A percentile compares a stretch with the other conserved stretches of the same genome.
Evolutionary conservation across 2,113 vertebrate genomes (phyloP).

Genomic region (Phainopepla nitens): DNA sequence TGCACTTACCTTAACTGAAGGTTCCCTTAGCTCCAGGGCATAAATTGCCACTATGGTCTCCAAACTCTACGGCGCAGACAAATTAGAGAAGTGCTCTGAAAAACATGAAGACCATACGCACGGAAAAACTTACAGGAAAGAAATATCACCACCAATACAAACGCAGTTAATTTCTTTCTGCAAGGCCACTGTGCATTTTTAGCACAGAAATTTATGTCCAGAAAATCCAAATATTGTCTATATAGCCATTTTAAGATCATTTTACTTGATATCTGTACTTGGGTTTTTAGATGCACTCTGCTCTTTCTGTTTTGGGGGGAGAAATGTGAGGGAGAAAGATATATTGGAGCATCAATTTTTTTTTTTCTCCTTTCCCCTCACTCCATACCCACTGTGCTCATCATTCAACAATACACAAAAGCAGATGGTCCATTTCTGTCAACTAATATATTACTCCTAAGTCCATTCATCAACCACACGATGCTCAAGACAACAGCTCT

Average conservation of each 20-base stretch:
- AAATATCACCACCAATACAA: neutral
- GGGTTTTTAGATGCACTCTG: neutral
- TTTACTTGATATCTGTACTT: neutral
- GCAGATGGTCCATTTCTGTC: neutral
- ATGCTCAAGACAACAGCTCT: neutral
- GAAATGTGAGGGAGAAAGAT: neutral
- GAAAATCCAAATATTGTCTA: neutral
- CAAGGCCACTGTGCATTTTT: neutral
- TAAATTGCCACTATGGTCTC: neutral
- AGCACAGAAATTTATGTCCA: neutral
- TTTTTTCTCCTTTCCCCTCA: neutral
- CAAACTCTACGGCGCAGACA: neutral
- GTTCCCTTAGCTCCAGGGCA: neutral
- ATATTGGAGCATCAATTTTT: neutral
- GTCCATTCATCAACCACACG: neutral
- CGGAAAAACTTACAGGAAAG: neutral
- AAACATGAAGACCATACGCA: accelerated
- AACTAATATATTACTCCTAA: neutral
- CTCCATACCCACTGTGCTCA: neutral
- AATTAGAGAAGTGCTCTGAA: neutral
- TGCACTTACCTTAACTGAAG: neutral
- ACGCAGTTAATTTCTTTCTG: neutral
- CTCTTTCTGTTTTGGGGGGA: neutral
- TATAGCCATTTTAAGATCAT: neutral
- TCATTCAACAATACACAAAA: neutral